A percentile compares a stretch with the other conserved stretches of the same genome.
Evolutionary conservation across 2,888 invertebrate species (phyloP).

Genomic region (Macrophya alboannulata): DNA sequence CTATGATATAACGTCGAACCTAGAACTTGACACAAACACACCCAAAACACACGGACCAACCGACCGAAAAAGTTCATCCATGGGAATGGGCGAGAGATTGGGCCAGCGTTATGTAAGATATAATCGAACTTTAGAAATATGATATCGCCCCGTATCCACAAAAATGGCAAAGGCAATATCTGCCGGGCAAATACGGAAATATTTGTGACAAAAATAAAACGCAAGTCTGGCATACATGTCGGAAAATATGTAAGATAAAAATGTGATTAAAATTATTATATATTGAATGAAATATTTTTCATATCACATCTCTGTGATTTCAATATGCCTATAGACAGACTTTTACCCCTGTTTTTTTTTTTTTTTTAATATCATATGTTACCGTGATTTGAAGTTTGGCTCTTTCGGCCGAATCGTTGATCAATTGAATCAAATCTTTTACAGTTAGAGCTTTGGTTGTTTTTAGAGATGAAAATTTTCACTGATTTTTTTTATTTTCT

Average conservation of each 20-base stretch:
- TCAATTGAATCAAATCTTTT: background rate
- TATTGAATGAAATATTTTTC: background rate
- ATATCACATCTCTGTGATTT: background rate
- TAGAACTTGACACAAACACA: conserved; percentile 35
- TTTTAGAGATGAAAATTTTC: background rate
- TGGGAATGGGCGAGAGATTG: background rate
- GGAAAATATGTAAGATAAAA: background rate
- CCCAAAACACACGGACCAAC: conserved; percentile 28
- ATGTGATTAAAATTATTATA: background rate
- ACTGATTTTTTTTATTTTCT: background rate
- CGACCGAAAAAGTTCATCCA: conserved; percentile 39
- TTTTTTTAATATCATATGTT: background rate
- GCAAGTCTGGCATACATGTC: background rate
- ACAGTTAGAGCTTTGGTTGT: background rate
- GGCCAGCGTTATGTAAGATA: conserved; percentile 9
- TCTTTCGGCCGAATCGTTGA: background rate
- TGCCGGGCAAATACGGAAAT: background rate
- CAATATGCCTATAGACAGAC: background rate
- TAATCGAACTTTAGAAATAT: conserved; percentile 41
- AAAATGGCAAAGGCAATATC: conserved; percentile 20
- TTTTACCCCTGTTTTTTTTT: background rate
- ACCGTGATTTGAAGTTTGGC: background rate
- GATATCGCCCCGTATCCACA: conserved; percentile 6
- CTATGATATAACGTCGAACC: conserved; percentile 38
- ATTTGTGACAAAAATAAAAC: background rate